These are phyloP conservation scores for Cinclus mexicanus DNA, from an alignment of 2,113 vertebrate genomes.

Conservation along the genomic window DNA sequence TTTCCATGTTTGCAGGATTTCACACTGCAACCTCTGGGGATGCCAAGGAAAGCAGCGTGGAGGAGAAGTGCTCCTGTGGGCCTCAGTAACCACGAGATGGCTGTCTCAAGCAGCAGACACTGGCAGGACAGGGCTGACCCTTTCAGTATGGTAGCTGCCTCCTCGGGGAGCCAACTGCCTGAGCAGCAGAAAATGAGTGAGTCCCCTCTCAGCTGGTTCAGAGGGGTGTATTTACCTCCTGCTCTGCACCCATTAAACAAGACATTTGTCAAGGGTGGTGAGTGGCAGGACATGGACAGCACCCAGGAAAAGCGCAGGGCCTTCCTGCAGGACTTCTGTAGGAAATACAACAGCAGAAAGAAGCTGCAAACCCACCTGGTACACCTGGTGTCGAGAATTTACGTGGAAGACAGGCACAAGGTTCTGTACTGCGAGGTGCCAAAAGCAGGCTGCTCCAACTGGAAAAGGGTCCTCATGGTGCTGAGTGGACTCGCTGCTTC, in stretches of 20 bases:
- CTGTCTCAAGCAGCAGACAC: neutral
- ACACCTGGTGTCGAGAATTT: constrained; percentile 76
- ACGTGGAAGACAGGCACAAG: constrained; percentile 78
- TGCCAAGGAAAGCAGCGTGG: neutral
- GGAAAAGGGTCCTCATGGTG: constrained; percentile 78
- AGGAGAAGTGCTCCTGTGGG: neutral
- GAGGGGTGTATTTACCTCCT: constrained; percentile 31
- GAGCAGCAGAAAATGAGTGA: neutral
- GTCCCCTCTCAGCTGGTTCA: constrained; percentile 29
- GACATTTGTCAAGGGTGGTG: constrained; percentile 18
- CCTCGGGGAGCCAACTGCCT: neutral
- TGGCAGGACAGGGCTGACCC: neutral
- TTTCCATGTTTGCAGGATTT: constrained; percentile 65
- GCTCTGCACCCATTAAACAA: constrained; percentile 49
- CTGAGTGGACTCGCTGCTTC: constrained; percentile 72
- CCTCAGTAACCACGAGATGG: neutral
- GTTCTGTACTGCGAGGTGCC: constrained; percentile 81
- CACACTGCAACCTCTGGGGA: neutral
- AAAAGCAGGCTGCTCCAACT: constrained; percentile 79
- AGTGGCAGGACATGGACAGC: constrained; percentile 54
- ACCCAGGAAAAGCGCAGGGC: constrained; percentile 69
- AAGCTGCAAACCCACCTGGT: constrained; percentile 45
- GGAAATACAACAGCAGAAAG: constrained; percentile 52
- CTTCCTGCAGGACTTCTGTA: constrained; percentile 73
- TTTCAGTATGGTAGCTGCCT: neutral